Evolutionary conservation across 2,888 invertebrate species (phyloP).

Genomic region (Drosophila mettleri): DNA sequence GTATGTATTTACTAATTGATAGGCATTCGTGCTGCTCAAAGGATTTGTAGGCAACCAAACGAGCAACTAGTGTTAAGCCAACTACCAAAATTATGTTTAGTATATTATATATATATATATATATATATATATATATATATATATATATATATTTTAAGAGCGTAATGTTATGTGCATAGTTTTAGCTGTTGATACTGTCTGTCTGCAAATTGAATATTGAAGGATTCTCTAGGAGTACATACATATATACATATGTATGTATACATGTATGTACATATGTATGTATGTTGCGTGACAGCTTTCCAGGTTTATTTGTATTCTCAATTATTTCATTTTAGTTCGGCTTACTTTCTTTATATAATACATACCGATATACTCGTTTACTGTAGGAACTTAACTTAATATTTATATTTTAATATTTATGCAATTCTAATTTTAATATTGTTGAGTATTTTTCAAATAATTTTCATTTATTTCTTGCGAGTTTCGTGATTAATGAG

Average conservation of each 20-base stretch:
- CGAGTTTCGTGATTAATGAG: conserved; percentile 23
- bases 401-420: conserved; percentile 33
- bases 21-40: conserved; percentile 49
- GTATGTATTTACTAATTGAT: conserved; percentile 69
- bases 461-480: conserved; percentile 12
- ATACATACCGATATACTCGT: conserved; percentile 11
- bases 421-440: conserved; percentile 32
- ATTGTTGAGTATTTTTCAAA: conserved; percentile 38
- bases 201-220: conserved; percentile 6
- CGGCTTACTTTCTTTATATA: not conserved
- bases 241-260: not conserved
- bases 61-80: conserved; percentile 66
- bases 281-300: not conserved
- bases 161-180: conserved; percentile 60
- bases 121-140: too few relatives aligned
- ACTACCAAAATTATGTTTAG: conserved; percentile 77
- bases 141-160: conserved; percentile 51
- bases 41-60: conserved; percentile 30
- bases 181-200: conserved; percentile 42
- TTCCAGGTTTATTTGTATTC: conserved; percentile 16
- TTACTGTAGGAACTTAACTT: conserved; percentile 30
- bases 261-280: not conserved
- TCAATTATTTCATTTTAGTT: conserved; percentile 9
- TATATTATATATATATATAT: conserved; percentile 31
- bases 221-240: conserved; percentile 12